Evolutionary conservation across 2,888 invertebrate genomes (phyloP).

Genomic region (Agrilus biguttatus): DNA sequence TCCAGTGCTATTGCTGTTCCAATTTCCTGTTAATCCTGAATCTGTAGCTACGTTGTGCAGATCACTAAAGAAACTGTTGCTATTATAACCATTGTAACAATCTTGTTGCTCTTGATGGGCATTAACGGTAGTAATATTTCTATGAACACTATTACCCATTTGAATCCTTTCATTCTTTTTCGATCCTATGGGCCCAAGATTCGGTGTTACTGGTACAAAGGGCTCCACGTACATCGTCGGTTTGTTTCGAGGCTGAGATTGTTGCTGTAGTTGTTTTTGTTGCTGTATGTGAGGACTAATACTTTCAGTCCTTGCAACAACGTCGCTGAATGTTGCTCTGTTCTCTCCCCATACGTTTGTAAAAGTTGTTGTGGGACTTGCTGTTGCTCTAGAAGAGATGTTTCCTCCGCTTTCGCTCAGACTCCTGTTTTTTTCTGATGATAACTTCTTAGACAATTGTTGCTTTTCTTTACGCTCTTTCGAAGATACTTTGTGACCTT

Average conservation of each 20-base stretch:
- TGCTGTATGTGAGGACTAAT: conserved; percentile 14
- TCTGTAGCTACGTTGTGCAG: conserved; percentile 16
- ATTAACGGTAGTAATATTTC: neutral
- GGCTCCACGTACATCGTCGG: conserved; percentile 29
- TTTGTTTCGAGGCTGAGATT: conserved; percentile 15
- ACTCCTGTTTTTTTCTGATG: conserved; percentile 11
- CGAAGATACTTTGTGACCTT: conserved; percentile 13
- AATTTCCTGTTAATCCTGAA: conserved; percentile 11
- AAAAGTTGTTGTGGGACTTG: conserved; percentile 21
- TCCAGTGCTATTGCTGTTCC: conserved; percentile 4
- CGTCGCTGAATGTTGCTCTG: conserved; percentile 43
- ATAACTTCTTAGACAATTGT: conserved; percentile 15
- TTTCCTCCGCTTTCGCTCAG: conserved; percentile 9
- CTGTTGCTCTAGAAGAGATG: conserved; percentile 6
- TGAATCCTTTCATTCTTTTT: conserved; percentile 19
- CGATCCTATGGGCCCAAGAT: conserved; percentile 34
- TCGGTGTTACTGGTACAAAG: conserved; percentile 21
- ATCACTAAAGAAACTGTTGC: conserved; percentile 22
- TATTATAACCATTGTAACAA: too few relatives aligned
- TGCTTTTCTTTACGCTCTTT: conserved; percentile 22
- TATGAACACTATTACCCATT: conserved; percentile 8
- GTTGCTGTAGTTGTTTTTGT: conserved; percentile 4
- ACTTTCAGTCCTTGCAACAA: conserved; percentile 38
- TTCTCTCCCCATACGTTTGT: conserved; percentile 38
- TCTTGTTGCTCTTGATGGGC: conserved; percentile 6